Base-by-base conservation (phyloP, 2,113 vertebrate genomes). In the Lycaon pictus region DNA sequence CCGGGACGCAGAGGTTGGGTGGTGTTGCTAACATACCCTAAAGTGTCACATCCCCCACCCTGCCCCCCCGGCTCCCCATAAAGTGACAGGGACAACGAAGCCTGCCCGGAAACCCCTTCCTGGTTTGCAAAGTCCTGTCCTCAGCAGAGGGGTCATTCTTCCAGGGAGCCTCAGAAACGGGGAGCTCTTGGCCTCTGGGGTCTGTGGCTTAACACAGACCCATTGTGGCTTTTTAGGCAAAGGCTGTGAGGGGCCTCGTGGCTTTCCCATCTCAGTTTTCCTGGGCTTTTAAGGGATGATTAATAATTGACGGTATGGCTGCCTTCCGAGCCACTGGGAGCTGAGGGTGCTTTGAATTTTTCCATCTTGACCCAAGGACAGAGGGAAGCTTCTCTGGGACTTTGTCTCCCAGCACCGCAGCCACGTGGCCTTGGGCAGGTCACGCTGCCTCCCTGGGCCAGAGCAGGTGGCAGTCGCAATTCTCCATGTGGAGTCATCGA, bases 81-180 rank as follows among this genome's bases (percentile, higher is more conserved):
- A 43, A 15, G 35, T 32, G 67, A 5, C 48, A 19, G 51, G 5
- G 58, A 76, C 11, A 2, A n/a, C 3, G 1, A 3, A 9, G 13
- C 53, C 23, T 0, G 10, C 84, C 29, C 2, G 0, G 37, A 80
- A 20, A 5, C 32, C 19, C n/a, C 58, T 63, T 17, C 0, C 3
- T 4, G 25, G 32, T 55, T 69, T 51, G 13, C 85, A 77, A 53
- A 51, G 3, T 15, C 16, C 35, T 37, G 5, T 25, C 76, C 51
- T 23, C 77, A 17, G 56, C 0, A 0, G 35, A 27, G 32, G 1
- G 13, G 6, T 35, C 3, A 10, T 53, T 71, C 0, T 3, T 25
- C 29, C 32, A 3, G 80, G 62, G 10, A 69, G 62, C 15, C 53
- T 55, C 43, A 37, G 12, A 32, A 19, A 11, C 9, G 13, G 67